Base-by-base conservation (phyloP, 2,888 invertebrate genomes). In the Blastobasis lacticolella region DNA sequence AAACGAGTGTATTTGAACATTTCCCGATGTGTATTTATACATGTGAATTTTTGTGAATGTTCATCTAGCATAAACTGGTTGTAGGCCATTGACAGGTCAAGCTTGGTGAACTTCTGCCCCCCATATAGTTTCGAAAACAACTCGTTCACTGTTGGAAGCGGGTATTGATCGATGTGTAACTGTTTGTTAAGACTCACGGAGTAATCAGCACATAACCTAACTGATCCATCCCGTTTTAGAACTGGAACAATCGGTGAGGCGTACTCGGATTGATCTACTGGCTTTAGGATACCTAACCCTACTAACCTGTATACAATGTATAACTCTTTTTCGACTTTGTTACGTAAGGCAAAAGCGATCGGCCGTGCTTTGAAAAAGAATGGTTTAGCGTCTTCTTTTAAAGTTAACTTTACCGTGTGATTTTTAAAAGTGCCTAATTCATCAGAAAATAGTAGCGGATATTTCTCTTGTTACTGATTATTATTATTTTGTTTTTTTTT, bases 41-140 rank as follows among this genome's bases (percentile, higher is more conserved):
- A 52, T 4, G 56, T 56, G 5, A 54, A 7, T 6, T 46, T 42
- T 41, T 53, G 48, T 6, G 54, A 55, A 4, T 23, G 8, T 6
- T 58, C 58, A 7, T 58, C 52, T 43, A 59, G 45, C 3, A 43
- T 6, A 40, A 53, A 54, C 40, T 60, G 61, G 6, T 54, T 54
- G 36, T 63, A 61, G 0, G 59, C 63, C 46, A 54, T 58, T 6
- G 57, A 58, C n/a, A n/a, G n/a, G n/a, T n/a, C n/a, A n/a, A n/a
- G n/a, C n/a, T n/a, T n/a, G n/a, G n/a, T n/a, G n/a, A n/a, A n/a
- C n/a, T n/a, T n/a, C n/a, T n/a, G n/a, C n/a, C n/a, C n/a, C n/a
- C n/a, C n/a, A n/a, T n/a, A n/a, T n/a, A n/a, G n/a, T n/a, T n/a
- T n/a, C n/a, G n/a, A n/a, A n/a, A n/a, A n/a, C n/a, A n/a, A n/a